These are phyloP conservation scores for Hydropotes inermis DNA, from an alignment of 2,113 vertebrate genomes.

Conservation along the genomic window DNA sequence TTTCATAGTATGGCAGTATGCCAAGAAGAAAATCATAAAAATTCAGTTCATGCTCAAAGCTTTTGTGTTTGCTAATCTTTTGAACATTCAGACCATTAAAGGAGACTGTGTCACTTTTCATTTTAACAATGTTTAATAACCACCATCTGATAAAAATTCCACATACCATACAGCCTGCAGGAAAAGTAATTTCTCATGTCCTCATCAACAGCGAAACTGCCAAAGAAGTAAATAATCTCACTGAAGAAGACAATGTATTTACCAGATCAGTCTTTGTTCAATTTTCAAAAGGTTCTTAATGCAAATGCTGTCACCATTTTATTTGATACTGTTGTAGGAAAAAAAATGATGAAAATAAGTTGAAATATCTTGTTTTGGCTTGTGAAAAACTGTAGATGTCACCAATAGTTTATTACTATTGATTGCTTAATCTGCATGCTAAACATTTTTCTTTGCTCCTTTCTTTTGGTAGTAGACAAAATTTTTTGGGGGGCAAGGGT, in stretches of 20 bases:
- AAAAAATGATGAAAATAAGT: neutral
- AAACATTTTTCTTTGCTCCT: neutral
- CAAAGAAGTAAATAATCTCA: constrained; percentile 44
- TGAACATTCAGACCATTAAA: constrained; percentile 41
- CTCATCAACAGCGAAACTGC: constrained; percentile 43
- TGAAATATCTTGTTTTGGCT: neutral
- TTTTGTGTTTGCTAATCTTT: constrained; percentile 40
- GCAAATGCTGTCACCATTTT: neutral
- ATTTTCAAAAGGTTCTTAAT: constrained; percentile 39
- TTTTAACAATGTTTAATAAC: constrained; percentile 57
- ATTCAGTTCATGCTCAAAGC: neutral
- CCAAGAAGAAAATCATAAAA: neutral
- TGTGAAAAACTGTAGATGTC: constrained; percentile 30
- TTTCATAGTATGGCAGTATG: neutral
- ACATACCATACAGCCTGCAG: neutral
- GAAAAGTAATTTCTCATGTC: constrained; percentile 50
- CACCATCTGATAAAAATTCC: constrained; percentile 40
- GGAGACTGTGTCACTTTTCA: constrained; percentile 10
- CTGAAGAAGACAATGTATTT: constrained; percentile 29
- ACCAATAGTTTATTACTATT: neutral
- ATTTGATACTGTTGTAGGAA: neutral
- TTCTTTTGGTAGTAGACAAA: neutral
- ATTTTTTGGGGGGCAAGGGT: neutral
- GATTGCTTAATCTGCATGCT: neutral
- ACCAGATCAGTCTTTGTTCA: neutral